Base-by-base conservation (phyloP, 2,113 vertebrate species). In the Cisticola juncidis region DNA sequence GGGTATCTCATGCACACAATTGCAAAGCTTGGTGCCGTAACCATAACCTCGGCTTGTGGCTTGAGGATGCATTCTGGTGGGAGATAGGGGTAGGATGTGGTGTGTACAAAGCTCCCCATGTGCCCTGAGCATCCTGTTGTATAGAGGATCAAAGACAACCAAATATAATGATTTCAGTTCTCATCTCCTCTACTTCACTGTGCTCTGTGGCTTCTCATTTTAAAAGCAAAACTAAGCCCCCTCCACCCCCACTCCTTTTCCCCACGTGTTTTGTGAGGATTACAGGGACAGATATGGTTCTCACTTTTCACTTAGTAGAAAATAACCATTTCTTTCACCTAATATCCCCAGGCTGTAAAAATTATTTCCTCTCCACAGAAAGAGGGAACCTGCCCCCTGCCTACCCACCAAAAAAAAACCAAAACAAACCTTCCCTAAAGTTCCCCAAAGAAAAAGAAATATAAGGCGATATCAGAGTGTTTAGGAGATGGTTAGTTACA, bases 381-480 rank as follows among this genome's bases (percentile, higher is more conserved):
- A 18, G 29, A 38, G 15, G 13, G 29, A 65, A 12, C 3, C 23
- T 25, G 0, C 0, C 9, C 8, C 5, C 6, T 4, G 8, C 44
- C 18, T 18, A 17, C 0, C 3, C 5, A 5, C 0, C 3, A 20
- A 28, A 28, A 2, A 50, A 47, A 28, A n/a, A 28, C 29, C 26
- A 36, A 48, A 8, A 38, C 38, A 38, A 38, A 38, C 38, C 4
- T 6, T 33, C 4, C 38, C 8, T 36, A 3, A 86, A 78, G 22
- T 73, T 77, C 81, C 66, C 24, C 3, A 3, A 40, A 19, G 35
- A 16, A 47, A 73, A 81, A 38, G 4, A 74, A 68, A 40, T 12
- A 2, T 3, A 38, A 71, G 17, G 8, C 9, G 62, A 22, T 9
- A 14, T 12, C 8, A 35, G 47, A 64, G 45, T n/a, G 16, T 58